Conservation (phyloP, 2,888 invertebrate species). For the Melieria omissa region DNA sequence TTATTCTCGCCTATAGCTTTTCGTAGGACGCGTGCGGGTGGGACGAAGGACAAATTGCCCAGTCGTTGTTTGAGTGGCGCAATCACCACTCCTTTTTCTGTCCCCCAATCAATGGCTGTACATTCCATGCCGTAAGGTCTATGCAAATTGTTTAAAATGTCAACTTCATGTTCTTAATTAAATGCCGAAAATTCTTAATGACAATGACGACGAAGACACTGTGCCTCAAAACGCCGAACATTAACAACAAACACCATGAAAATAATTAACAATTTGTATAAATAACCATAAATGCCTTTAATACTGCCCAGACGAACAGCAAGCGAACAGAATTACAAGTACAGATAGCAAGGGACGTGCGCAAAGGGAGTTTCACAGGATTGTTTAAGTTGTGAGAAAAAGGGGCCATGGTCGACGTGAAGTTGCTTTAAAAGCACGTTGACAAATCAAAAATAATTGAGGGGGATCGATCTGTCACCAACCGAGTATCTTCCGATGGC, state of each 20-base stretch:
- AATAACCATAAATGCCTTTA: conserved; percentile 20
- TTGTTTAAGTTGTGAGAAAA: too few species aligned
- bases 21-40: too few species aligned
- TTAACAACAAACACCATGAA: background rate
- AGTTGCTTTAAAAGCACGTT: too few species aligned
- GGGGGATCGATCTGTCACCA: too few species aligned
- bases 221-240: background rate
- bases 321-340: background rate
- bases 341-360: too few species aligned
- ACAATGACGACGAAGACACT: background rate
- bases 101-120: background rate
- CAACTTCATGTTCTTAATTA: background rate
- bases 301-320: conserved; percentile 4
- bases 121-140: background rate
- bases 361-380: too few species aligned
- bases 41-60: background rate
- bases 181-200: background rate
- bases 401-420: too few species aligned
- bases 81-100: background rate
- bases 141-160: background rate
- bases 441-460: too few species aligned
- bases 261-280: conserved; percentile 31
- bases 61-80: background rate
- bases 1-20: background rate
- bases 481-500: too few species aligned